Evolutionary conservation across 2,797 vertebrate species (phyloP).

Genomic region (Myiotriccus ornatus): DNA sequence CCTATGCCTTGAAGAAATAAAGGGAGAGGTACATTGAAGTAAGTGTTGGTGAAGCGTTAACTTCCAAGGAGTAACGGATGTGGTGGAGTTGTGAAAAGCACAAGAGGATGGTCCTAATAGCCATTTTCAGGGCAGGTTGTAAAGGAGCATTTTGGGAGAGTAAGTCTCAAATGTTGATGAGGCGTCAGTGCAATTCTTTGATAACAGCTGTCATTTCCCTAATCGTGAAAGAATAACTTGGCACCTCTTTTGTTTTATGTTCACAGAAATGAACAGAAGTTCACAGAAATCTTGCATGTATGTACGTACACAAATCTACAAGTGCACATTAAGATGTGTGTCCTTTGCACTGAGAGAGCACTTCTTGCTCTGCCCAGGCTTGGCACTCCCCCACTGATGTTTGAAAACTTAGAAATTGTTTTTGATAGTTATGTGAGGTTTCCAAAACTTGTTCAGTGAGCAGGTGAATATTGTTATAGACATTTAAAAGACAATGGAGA

Average conservation of each 20-base stretch:
- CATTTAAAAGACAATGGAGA: neutral
- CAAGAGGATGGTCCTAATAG: neutral
- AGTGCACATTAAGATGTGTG: accelerated
- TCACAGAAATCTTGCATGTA: no score
- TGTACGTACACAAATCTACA: neutral
- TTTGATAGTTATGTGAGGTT: neutral
- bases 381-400: neutral
- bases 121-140: neutral
- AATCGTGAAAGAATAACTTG: no score
- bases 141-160: neutral
- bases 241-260: no score
- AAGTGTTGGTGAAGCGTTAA: accelerated
- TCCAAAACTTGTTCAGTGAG: neutral
- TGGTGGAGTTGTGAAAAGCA: neutral
- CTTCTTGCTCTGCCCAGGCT: neutral
- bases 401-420: neutral
- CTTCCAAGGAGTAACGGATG: neutral
- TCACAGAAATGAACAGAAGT: no score
- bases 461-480: neutral
- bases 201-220: neutral
- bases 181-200: neutral
- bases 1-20: neutral
- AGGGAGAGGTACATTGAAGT: neutral
- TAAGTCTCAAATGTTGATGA: neutral
- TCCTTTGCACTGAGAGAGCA: neutral